These are phyloP conservation scores for Macroglossus sobrinus DNA, from an alignment of 2,113 vertebrate genomes.

Conservation along the genomic window DNA sequence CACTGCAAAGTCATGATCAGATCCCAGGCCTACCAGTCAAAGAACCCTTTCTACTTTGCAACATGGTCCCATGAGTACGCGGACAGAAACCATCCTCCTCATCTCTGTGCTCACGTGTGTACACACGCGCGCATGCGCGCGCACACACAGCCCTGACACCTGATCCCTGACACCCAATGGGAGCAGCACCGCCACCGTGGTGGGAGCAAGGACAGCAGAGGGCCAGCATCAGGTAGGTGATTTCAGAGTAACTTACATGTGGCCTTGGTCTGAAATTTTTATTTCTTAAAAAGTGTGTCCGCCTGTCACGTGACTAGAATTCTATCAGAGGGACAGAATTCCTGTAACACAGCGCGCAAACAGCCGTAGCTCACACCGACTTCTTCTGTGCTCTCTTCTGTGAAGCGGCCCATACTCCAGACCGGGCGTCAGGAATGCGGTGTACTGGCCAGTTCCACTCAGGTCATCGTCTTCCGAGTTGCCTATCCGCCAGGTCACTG, in stretches of 20 bases:
- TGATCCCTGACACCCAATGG: fast-evolving
- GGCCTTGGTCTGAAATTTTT: neutral
- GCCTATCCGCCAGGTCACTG: neutral
- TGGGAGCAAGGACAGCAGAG: neutral
- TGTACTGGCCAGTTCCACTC: slow-evolving; percentile 15
- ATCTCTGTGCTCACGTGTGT: fast-evolving
- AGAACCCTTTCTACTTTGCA: neutral
- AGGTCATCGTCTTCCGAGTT: slow-evolving; percentile 67
- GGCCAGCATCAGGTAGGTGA: neutral
- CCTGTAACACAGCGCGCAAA: neutral
- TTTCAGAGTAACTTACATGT: neutral
- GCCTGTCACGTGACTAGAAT: neutral
- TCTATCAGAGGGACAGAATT: neutral
- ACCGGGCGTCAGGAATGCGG: neutral
- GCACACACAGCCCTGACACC: neutral
- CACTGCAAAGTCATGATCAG: neutral
- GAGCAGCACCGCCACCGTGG: too few relatives aligned
- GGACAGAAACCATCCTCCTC: neutral
- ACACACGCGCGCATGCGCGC: too few relatives aligned
- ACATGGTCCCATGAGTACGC: neutral
- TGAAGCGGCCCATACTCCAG: slow-evolving; percentile 43
- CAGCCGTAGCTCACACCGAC: neutral
- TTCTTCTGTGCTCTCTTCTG: too few relatives aligned
- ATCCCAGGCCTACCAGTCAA: neutral
- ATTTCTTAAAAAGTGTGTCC: neutral